Conservation (phyloP, 2,888 invertebrate genomes). For the Drosophila subsilvestris region DNA sequence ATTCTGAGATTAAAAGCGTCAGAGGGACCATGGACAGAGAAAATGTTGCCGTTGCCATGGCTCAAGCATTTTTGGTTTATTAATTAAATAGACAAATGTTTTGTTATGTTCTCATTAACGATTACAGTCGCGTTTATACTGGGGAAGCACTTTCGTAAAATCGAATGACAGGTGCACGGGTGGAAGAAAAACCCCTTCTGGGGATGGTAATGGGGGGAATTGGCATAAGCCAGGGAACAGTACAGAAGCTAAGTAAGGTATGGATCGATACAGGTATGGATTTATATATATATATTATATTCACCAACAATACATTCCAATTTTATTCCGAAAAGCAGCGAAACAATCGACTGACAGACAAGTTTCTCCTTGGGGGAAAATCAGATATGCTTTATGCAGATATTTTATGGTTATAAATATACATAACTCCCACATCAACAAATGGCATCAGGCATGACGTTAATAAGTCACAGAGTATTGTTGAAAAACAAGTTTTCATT, state of each 20-base stretch:
- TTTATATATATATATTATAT: too few relatives aligned
- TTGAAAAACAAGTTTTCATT: constrained; percentile 57
- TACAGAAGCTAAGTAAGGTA: too few relatives aligned
- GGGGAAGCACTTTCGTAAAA: constrained; percentile 1
- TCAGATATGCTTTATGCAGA: constrained; percentile 16
- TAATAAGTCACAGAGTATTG: constrained; percentile 25
- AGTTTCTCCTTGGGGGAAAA: constrained; percentile 12
- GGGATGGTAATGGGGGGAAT: too few relatives aligned
- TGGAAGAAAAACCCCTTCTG: background rate
- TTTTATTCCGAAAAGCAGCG: background rate
- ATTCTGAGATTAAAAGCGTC: constrained; percentile 6
- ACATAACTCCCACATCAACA: constrained; percentile 48
- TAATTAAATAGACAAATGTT: constrained; percentile 23
- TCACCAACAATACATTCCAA: background rate
- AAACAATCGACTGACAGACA: constrained; percentile 12
- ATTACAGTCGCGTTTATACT: background rate
- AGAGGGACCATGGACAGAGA: background rate
- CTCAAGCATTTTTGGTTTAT: constrained; percentile 9
- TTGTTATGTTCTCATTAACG: constrained; percentile 17
- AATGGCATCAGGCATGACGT: constrained; percentile 21
- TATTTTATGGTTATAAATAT: background rate
- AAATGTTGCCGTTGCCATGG: constrained; percentile 8
- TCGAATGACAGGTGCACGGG: background rate
- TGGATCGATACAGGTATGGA: too few relatives aligned
- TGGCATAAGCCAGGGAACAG: too few relatives aligned